Base-by-base conservation (phyloP, 2,888 invertebrate genomes). In the Terebella lapidaria region DNA sequence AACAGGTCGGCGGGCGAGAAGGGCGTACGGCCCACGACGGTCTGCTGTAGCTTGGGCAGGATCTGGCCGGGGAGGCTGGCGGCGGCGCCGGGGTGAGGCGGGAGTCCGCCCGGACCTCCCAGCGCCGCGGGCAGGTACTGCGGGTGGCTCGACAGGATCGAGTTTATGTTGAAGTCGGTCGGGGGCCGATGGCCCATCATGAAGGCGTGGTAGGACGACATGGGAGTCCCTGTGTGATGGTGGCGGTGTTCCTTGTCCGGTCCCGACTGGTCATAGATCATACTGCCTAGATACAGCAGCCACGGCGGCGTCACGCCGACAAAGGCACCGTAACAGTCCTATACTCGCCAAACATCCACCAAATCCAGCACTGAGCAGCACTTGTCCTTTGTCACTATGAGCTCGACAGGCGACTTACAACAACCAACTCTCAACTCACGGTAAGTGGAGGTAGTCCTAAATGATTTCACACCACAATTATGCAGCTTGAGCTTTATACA, bases 41-140 rank as follows among this genome's bases (percentile, higher is more conserved):
- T 61, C 59, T 64, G 66, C 45, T 63, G 63, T 10, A 67, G 54
- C 51, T 67, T 65, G 30, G 67, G 65, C 20, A 67, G 55, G 28
- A 65, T 62, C 2, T 65, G 62, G 29, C 57, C 42, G 46, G 61
- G 56, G 54, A 26, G 10, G 26, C 25, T 15, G 28, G 29, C 29
- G 46, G 24, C 59, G 24, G n/a, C 1, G 54, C 59, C 28, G 25
- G 28, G 56, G 20, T 56, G 46, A 27, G 30, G 5, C 24, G 61
- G 56, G 54, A 26, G 10, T 30, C 25, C 15, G 28, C 28, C 29
- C 54, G 24, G 47, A 25, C n/a, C 1, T 47, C 59, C 28, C 25
- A 25, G 56, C n/a, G 52, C 30, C 46, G 56, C 53, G 2, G 26
- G 4, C 35, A 45, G n/a, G 57, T 64, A 56, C 22, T 49, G 56